Conservation (phyloP, 2,888 invertebrate genomes). For the Torymus texanus region DNA sequence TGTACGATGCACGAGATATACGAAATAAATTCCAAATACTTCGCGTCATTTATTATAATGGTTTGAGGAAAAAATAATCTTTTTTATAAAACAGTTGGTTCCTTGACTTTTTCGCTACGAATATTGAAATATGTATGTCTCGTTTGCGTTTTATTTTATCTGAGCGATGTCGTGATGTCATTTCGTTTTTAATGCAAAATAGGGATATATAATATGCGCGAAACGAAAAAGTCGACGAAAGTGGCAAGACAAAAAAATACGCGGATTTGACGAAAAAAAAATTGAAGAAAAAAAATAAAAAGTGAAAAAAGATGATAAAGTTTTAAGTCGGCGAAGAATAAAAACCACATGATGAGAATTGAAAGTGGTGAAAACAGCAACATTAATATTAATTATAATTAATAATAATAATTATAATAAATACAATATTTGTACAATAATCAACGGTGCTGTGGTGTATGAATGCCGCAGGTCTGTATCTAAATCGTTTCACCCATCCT, state of each 20-base stretch:
- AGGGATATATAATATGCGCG: constrained; percentile 52
- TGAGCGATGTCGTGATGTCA: constrained; percentile 49
- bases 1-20: constrained; percentile 51
- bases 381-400: constrained; percentile 74
- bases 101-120: constrained; percentile 54
- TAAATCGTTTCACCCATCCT: constrained; percentile 55
- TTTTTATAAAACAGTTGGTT: constrained; percentile 49
- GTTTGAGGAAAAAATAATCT: constrained; percentile 36
- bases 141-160: constrained; percentile 47
- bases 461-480: constrained; percentile 64
- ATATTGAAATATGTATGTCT: constrained; percentile 50
- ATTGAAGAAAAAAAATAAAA: constrained; percentile 48
- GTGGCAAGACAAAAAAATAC: constrained; percentile 46
- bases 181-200: constrained; percentile 44
- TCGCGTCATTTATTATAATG: constrained; percentile 45
- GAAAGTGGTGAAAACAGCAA: constrained; percentile 72
- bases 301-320: constrained; percentile 57
- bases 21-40: constrained; percentile 31
- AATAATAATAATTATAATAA: constrained; percentile 75
- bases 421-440: constrained; percentile 76
- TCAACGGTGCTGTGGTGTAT: constrained; percentile 71
- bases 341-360: constrained; percentile 66
- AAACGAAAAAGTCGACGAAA: constrained; percentile 59
- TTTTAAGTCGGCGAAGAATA: constrained; percentile 64
- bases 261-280: constrained; percentile 43